phyloP scores from a whole-genome alignment of 2,888 invertebrate species.

The Spilosoma lubricipeda region DNA sequence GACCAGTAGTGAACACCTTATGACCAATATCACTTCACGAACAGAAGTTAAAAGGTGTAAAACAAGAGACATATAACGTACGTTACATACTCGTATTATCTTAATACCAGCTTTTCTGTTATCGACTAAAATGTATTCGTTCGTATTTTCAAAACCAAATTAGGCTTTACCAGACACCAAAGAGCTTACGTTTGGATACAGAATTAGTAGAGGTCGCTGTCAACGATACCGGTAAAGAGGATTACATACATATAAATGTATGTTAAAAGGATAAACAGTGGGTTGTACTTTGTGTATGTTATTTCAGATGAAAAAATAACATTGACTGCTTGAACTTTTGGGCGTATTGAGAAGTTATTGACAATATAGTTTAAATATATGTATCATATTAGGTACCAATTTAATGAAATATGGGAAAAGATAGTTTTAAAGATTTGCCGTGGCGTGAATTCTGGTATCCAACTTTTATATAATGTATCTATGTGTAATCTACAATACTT shows the following conservation, averaged over 20 bases:
- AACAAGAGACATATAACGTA: neutral
- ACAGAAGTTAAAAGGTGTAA: neutral
- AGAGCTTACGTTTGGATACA: constrained; percentile 5
- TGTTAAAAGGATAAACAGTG: constrained; percentile 7
- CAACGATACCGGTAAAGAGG: constrained; percentile 5
- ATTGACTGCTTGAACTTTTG: neutral
- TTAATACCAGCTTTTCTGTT: neutral
- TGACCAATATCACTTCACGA: neutral
- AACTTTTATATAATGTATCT: too few relatives aligned
- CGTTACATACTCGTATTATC: too few relatives aligned
- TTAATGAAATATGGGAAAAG: too few relatives aligned
- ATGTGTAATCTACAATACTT: too few relatives aligned
- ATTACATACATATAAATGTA: constrained; percentile 14
- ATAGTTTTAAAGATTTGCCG: too few relatives aligned
- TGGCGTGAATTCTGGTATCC: too few relatives aligned
- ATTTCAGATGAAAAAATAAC: neutral
- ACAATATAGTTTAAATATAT: too few relatives aligned
- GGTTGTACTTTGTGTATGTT: neutral
- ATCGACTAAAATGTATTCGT: neutral
- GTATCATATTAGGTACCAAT: too few relatives aligned
- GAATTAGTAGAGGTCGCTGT: constrained; percentile 8
- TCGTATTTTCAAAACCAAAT: constrained; percentile 10
- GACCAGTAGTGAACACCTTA: neutral
- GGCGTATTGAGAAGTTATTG: too few relatives aligned
- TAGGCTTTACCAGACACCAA: constrained; percentile 3